A percentile compares a stretch with the other conserved stretches of the same genome.
Conservation (phyloP, 2,113 vertebrate species). For the Himantopus leucocephalus region DNA sequence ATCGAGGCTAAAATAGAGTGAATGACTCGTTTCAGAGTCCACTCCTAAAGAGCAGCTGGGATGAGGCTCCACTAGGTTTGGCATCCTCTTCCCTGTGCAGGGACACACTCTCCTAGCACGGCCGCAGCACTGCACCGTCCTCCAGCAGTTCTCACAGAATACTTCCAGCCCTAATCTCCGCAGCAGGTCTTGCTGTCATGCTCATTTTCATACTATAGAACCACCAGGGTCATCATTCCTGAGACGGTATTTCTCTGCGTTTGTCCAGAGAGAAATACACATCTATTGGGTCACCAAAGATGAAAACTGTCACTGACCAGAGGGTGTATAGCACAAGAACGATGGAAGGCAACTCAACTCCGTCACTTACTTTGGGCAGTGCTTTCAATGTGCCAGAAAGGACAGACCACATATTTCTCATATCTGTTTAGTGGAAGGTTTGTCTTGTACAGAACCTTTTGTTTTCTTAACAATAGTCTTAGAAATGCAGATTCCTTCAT, state of each 20-base stretch:
- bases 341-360: background rate
- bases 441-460: background rate
- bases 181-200: background rate
- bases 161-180: background rate
- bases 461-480: background rate
- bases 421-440: background rate
- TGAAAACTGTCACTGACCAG: background rate
- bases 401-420: background rate
- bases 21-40: background rate
- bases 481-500: background rate
- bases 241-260: fast-evolving
- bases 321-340: background rate
- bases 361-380: background rate
- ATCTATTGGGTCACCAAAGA: background rate
- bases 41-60: background rate
- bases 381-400: background rate
- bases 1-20: background rate
- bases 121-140: background rate
- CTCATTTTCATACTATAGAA: background rate
- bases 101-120: background rate
- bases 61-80: background rate
- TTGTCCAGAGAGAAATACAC: background rate
- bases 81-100: background rate
- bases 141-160: background rate
- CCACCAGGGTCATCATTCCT: background rate